phyloP scores from a whole-genome alignment of 30 jellyfish, hydroid and myxozoan genomes.

The Cassiopea andromeda region DNA sequence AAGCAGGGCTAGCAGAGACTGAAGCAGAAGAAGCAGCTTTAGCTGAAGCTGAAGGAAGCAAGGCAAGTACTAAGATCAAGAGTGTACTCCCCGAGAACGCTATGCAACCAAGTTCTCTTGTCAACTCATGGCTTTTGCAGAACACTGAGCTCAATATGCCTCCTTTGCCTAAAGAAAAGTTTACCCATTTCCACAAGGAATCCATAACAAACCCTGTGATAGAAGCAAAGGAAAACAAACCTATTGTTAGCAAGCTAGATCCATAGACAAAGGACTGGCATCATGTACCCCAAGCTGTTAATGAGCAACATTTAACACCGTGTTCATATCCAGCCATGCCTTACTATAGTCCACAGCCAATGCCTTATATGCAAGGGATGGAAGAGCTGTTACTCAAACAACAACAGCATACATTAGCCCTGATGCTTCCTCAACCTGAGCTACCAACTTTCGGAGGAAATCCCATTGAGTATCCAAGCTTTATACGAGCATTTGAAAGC shows the following conservation, averaged over 20 bases:
- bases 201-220: neutral
- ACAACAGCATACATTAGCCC: neutral
- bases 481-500: neutral
- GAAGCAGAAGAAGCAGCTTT: neutral
- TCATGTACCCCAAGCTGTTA: neutral
- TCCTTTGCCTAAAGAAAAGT: neutral
- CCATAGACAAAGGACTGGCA: neutral
- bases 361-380: neutral
- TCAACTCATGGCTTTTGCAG: neutral
- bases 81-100: neutral
- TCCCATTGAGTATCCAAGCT: neutral
- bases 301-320: neutral
- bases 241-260: neutral
- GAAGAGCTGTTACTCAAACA: neutral
- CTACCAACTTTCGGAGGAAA: neutral
- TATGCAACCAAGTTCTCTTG: neutral
- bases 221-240: neutral
- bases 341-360: neutral
- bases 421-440: neutral
- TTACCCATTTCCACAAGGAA: neutral
- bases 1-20: neutral
- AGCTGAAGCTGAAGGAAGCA: neutral
- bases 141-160: neutral
- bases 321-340: neutral
- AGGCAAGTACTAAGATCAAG: neutral